Evolutionary conservation across 1,140 invertebrate species (phyloP), one percentile per base, ranked within the genome.

Genomic region (Penaeus vannamei): DNA sequence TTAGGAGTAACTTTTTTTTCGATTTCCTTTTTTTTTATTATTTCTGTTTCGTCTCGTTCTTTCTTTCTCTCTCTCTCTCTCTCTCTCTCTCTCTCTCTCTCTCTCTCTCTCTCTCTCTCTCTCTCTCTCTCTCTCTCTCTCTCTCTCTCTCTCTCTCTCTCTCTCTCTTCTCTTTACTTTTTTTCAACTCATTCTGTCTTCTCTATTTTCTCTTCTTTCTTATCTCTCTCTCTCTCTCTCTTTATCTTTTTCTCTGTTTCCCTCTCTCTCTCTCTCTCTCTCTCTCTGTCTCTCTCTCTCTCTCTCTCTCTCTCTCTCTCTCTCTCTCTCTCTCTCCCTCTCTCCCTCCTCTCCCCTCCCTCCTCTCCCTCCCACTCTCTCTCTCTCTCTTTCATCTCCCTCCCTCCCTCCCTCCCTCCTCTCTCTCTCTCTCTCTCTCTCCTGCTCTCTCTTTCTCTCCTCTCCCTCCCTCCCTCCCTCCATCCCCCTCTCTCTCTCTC

Each of bases 351-450:
- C 60, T 83, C 60, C 26, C n/a, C n/a, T n/a, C n/a, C n/a, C n/a
- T n/a, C n/a, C n/a, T 29, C 62, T 83, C 62, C 20, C 29, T 84
- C 62, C 32, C 82, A 64, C 82, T 23, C 46, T 82, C 80, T 60
- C 80, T 82, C 46, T 82, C 42, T 66, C 2, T 66, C 7, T 66
- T 7, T 26, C 60, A n/a, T 59, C 80, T 53, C 59, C 53, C 83
- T 64, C 64, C n/a, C 83, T 81, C 79, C 53, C 79, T 53, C 42
- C 53, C 80, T 53, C 80, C 53, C 42, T 82, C 64, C 36, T 26
- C 29, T 32, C 60, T 59, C 82, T 84, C 26, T 32, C 61, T 32
- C 60, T 46, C 3, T 46, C 10, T 46, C 42, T 4, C 10, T 46
- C 10, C 10, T 46, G 3, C 10, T 46, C 10, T 66, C 14, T 66